Percentiles rank a stretch among this genome's conserved stretches.
These are phyloP conservation scores for Macrochelys suwanniensis DNA, from an alignment of 2,797 vertebrate species.

Conservation along the genomic window DNA sequence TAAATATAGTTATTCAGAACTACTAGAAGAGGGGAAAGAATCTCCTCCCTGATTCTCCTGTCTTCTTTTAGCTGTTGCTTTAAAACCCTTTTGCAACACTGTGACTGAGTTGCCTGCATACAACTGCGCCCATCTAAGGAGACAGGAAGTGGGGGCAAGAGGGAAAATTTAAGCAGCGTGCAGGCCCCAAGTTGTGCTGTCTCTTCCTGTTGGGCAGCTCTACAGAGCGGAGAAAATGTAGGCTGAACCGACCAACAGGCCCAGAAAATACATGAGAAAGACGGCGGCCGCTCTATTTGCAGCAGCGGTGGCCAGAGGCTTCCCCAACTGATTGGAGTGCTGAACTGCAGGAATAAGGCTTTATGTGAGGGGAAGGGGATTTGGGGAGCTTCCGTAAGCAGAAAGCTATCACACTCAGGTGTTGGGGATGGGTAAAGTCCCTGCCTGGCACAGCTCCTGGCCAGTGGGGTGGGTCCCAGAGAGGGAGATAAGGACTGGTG, in stretches of 20 bases:
- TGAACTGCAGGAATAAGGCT: no score
- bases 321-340: no score
- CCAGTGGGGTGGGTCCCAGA: not conserved
- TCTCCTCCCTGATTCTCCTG: not conserved
- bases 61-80: not conserved
- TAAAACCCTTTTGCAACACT: not conserved
- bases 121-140: accelerated
- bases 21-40: not conserved
- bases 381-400: no score
- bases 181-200: not conserved
- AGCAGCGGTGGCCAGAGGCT: no score
- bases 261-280: not conserved
- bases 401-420: not conserved
- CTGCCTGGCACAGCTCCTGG: not conserved
- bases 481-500: not conserved
- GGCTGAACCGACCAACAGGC: not conserved
- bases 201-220: not conserved
- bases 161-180: no score
- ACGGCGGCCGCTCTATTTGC: no score
- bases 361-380: no score
- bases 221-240: not conserved
- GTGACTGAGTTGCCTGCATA: not conserved
- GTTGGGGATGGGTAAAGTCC: not conserved
- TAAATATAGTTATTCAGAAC: not conserved
- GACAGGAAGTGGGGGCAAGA: not conserved